A percentile compares a stretch with the other conserved stretches of the same genome.
Conservation (phyloP, 2,888 invertebrate species). For the Apamea epomidion region DNA sequence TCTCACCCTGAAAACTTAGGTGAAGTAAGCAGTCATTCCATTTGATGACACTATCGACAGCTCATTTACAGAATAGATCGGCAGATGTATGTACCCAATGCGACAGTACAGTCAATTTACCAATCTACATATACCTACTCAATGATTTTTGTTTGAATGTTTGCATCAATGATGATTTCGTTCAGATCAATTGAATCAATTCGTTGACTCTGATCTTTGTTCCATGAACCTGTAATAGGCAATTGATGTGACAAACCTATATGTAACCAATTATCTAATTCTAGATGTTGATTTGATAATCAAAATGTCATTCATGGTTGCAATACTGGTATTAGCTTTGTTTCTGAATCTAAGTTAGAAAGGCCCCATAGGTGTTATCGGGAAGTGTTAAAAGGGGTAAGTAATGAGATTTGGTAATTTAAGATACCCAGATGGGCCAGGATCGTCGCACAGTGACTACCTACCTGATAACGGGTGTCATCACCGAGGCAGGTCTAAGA, state of each 20-base stretch:
- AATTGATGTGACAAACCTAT: constrained; percentile 31
- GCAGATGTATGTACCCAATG: background rate
- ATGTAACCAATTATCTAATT: constrained; percentile 37
- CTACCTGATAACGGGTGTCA: too few relatives aligned
- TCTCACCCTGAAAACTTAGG: background rate
- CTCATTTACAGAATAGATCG: too few relatives aligned
- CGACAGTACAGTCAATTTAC: background rate
- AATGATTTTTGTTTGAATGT: background rate
- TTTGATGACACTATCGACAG: too few relatives aligned
- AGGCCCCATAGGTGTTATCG: background rate
- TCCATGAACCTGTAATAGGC: constrained; percentile 23
- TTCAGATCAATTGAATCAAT: constrained; percentile 25
- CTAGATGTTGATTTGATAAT: constrained; percentile 20
- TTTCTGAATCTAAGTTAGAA: background rate
- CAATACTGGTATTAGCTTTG: background rate
- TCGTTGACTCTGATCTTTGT: constrained; percentile 10
- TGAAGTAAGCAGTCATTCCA: background rate
- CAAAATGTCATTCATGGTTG: constrained; percentile 1
- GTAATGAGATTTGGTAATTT: background rate
- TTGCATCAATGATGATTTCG: constrained; percentile 12
- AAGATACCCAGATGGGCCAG: too few relatives aligned
- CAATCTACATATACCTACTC: background rate
- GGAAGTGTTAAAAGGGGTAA: background rate
- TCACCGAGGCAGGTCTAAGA: too few relatives aligned
- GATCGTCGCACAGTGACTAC: too few relatives aligned